These are phyloP conservation scores for Zosterops lateralis DNA, from an alignment of 2,113 vertebrate genomes.

Conservation along the genomic window DNA sequence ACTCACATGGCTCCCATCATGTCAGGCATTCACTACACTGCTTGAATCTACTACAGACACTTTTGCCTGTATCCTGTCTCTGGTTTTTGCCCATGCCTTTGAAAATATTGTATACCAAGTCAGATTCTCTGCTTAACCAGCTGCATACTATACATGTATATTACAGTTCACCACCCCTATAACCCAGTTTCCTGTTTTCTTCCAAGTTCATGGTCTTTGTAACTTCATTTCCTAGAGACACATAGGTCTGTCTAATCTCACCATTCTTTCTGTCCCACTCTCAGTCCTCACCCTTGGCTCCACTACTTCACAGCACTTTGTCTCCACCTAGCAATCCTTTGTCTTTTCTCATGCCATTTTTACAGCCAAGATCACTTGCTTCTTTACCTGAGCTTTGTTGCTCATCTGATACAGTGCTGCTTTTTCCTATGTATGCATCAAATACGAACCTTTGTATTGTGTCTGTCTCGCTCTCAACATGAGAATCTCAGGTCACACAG, in stretches of 20 bases:
- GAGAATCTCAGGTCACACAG: not conserved
- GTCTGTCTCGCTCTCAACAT: not conserved
- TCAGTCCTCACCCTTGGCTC: not conserved
- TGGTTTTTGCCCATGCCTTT: not conserved
- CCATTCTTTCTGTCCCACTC: not conserved
- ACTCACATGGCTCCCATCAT: not conserved
- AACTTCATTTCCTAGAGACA: not conserved
- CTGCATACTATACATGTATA: not conserved
- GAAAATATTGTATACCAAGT: not conserved
- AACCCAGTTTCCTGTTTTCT: not conserved
- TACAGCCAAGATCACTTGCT: not conserved
- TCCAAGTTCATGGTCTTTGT: not conserved
- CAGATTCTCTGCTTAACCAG: not conserved
- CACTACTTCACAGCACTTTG: constrained; percentile 1
- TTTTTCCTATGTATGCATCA: not conserved
- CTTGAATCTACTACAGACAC: not conserved
- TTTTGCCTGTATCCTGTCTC: not conserved
- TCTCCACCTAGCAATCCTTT: constrained; percentile 16
- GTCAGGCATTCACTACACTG: not conserved
- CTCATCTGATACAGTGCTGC: not conserved
- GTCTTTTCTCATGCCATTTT: not conserved
- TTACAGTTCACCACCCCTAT: not conserved
- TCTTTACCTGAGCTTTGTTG: not conserved
- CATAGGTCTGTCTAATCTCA: not conserved
- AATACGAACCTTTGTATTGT: not conserved